These are phyloP conservation scores for Torymus aiolomorphi DNA, from an alignment of 2,888 invertebrate species.

Conservation along the genomic window DNA sequence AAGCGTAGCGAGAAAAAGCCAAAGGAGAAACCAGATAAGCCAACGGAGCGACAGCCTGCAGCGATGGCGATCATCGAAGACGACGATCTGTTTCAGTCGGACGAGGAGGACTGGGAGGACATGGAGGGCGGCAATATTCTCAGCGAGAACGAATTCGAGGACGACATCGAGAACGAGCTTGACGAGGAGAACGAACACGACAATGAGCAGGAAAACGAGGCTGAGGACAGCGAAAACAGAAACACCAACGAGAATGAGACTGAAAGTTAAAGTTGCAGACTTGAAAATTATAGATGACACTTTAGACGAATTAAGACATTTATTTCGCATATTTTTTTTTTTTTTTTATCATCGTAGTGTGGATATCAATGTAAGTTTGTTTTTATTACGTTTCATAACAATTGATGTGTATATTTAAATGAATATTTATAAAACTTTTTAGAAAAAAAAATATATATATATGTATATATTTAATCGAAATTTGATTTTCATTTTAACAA, in stretches of 20 bases:
- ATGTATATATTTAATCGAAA: constrained; percentile 20
- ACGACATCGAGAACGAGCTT: constrained; percentile 28
- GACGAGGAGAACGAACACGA: constrained; percentile 40
- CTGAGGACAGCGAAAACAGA: background rate
- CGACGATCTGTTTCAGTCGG: constrained; percentile 56
- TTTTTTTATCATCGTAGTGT: too few relatives aligned
- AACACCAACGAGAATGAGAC: background rate
- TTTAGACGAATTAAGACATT: too few relatives aligned
- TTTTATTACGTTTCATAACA: too few relatives aligned
- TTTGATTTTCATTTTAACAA: constrained; percentile 11
- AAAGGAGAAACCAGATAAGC: constrained; percentile 50
- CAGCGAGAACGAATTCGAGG: constrained; percentile 28
- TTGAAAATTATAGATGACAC: background rate
- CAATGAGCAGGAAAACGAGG: constrained; percentile 9
- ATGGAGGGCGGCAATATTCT: constrained; percentile 23
- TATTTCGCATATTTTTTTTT: too few relatives aligned
- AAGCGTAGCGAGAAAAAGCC: constrained; percentile 36
- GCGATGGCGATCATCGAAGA: constrained; percentile 43
- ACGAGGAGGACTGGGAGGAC: constrained; percentile 51
- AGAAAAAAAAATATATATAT: constrained; percentile 37
- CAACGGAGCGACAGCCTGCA: constrained; percentile 27
- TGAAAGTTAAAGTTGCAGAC: background rate
- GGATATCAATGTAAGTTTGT: too few relatives aligned
- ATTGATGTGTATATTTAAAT: constrained; percentile 23
- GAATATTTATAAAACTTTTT: constrained; percentile 50